phyloP scores from a whole-genome alignment of 2,797 vertebrate species.

The Lepilemur ruficaudatus region DNA sequence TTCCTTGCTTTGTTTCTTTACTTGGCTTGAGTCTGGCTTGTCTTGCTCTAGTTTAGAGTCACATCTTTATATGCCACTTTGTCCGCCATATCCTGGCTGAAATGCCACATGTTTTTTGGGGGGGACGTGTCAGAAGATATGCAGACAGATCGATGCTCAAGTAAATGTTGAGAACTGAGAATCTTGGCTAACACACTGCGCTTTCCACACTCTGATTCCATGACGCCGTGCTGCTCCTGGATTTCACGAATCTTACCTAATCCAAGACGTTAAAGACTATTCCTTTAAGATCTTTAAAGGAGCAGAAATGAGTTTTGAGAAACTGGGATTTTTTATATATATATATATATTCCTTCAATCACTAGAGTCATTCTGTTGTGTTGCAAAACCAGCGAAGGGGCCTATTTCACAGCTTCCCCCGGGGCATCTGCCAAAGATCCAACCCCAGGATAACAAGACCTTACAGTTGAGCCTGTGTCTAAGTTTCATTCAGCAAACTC shows the following conservation, averaged over 20 bases:
- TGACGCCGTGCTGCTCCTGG: fast-evolving
- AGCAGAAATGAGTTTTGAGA: conserved; percentile 13
- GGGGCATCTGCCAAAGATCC: background rate
- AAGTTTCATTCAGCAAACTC: background rate
- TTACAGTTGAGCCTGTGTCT: background rate
- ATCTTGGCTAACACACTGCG: fast-evolving
- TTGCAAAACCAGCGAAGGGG: background rate
- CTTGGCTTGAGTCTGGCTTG: background rate
- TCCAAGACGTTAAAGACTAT: fast-evolving
- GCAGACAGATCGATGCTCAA: background rate
- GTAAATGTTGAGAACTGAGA: fast-evolving
- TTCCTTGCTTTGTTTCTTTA: background rate
- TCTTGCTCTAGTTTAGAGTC: background rate
- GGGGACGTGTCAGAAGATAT: background rate
- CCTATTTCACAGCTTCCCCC: background rate
- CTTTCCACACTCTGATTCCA: background rate
- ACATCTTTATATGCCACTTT: background rate
- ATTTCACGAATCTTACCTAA: background rate
- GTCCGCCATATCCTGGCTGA: background rate
- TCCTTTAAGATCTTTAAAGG: background rate
- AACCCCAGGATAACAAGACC: background rate
- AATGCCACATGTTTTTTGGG: background rate
- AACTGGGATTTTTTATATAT: background rate
- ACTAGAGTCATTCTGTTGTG: background rate
- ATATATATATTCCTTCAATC: background rate